Percentiles rank a stretch among this genome's conserved stretches.
phyloP scores from a whole-genome alignment of 2,888 invertebrate species.

The Bimastos eiseni region DNA sequence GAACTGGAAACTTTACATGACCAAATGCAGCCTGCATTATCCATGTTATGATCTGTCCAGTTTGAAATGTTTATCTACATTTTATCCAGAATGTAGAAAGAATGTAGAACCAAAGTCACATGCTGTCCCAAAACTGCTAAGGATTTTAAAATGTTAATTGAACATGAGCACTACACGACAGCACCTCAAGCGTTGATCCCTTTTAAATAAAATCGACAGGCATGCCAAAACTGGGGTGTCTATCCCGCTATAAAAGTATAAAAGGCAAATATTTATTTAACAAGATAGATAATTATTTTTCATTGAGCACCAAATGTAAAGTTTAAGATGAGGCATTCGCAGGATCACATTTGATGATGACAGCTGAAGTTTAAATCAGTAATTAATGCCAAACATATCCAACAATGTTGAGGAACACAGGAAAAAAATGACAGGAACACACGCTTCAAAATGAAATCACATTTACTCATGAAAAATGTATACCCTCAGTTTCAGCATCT shows the following conservation, averaged over 20 bases:
- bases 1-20: not conserved
- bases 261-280: not conserved
- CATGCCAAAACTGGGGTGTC: not conserved
- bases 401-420: not conserved
- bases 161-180: not conserved
- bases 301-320: not conserved
- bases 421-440: not conserved
- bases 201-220: not conserved
- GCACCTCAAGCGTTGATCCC: not conserved
- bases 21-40: not conserved
- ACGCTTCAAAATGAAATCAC: not conserved
- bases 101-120: not conserved
- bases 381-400: slow-evolving; percentile 13
- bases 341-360: slow-evolving; percentile 5
- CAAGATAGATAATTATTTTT: not conserved
- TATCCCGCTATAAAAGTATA: not conserved
- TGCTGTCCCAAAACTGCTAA: not conserved
- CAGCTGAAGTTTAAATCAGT: slow-evolving; percentile 13
- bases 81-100: not conserved
- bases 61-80: not conserved
- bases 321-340: not conserved
- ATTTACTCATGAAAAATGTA: not conserved
- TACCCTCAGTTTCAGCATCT: not conserved
- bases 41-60: not conserved
- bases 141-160: not conserved